Conservation (phyloP, 2,797 vertebrate species). For the Gouania willdenowi region DNA sequence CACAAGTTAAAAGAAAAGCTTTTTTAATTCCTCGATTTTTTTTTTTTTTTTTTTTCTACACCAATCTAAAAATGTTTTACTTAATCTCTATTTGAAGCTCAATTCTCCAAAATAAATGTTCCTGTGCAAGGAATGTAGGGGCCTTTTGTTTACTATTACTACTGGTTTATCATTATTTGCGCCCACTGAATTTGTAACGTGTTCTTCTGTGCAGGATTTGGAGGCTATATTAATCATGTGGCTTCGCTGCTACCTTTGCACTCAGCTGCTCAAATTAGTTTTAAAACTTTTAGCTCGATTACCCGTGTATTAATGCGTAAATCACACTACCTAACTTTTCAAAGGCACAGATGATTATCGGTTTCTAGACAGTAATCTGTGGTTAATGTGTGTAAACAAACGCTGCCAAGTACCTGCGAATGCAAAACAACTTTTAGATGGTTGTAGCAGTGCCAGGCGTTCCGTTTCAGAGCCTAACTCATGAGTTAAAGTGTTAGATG, state of each 20-base stretch:
- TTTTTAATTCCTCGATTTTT: too few relatives aligned
- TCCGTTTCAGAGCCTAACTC: constrained; percentile 35
- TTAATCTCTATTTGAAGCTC: too few relatives aligned
- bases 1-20: too few relatives aligned
- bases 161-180: too few relatives aligned
- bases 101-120: too few relatives aligned
- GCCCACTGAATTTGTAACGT: background rate
- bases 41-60: too few relatives aligned
- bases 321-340: constrained; percentile 4
- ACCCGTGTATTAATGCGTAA: background rate
- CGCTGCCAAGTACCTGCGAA: background rate
- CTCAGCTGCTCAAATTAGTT: background rate
- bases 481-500: constrained; percentile 26
- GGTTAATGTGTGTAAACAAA: constrained; percentile 3
- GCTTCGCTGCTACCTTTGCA: background rate
- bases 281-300: background rate
- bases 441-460: constrained; percentile 35
- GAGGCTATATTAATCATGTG: background rate
- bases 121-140: too few relatives aligned
- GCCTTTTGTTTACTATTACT: too few relatives aligned
- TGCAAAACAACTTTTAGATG: background rate
- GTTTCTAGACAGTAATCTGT: background rate
- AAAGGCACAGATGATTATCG: constrained; percentile 7
- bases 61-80: too few relatives aligned
- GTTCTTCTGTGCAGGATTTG: background rate